Percentiles rank a stretch among this genome's conserved stretches.
phyloP scores from a whole-genome alignment of 1,140 invertebrate genomes.

The Batillaria attramentaria region DNA sequence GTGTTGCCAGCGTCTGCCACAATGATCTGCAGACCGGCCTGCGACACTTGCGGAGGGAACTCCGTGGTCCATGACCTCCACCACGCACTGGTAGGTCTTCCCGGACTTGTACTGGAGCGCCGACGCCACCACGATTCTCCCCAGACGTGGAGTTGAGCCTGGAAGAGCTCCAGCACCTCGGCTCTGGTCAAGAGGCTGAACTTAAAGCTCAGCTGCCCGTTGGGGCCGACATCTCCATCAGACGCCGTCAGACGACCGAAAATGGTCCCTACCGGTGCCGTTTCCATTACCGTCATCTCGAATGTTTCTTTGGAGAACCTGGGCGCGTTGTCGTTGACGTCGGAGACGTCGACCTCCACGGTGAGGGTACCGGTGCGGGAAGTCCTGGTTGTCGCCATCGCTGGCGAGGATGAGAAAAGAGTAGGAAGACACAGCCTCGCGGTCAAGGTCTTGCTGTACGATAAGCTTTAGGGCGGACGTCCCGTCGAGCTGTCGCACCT shows the following conservation, averaged over 20 bases:
- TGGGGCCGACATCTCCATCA: conserved; percentile 60
- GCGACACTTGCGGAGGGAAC: conserved; percentile 19
- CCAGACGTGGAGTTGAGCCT: conserved; percentile 87
- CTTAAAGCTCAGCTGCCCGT: conserved; percentile 59
- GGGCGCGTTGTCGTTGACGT: conserved; percentile 94
- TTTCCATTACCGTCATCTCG: conserved; percentile 83
- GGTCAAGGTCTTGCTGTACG: conserved; percentile 77
- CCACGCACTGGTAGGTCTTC: conserved; percentile 37
- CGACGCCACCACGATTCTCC: conserved; percentile 80
- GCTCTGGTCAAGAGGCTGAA: conserved; percentile 51
- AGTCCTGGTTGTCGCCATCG: conserved; percentile 87
- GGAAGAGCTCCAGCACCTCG: conserved; percentile 74
- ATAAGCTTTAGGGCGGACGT: conserved; percentile 53
- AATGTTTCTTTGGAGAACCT: conserved; percentile 75
- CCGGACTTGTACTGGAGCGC: conserved; percentile 34
- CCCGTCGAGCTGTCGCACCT: conserved; percentile 53
- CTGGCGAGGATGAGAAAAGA: conserved; percentile 88
- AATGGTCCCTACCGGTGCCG: conserved; percentile 35
- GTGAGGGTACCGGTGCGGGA: conserved; percentile 72
- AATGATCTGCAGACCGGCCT: conserved; percentile 24
- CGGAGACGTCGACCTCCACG: conserved; percentile 73
- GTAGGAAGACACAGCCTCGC: conserved; percentile 91
- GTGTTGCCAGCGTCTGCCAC: conserved; percentile 39
- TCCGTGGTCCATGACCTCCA: conserved; percentile 42
- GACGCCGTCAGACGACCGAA: conserved; percentile 55